phyloP scores from a whole-genome alignment of 2,888 invertebrate genomes.

The Zhengitettix transpicula region DNA sequence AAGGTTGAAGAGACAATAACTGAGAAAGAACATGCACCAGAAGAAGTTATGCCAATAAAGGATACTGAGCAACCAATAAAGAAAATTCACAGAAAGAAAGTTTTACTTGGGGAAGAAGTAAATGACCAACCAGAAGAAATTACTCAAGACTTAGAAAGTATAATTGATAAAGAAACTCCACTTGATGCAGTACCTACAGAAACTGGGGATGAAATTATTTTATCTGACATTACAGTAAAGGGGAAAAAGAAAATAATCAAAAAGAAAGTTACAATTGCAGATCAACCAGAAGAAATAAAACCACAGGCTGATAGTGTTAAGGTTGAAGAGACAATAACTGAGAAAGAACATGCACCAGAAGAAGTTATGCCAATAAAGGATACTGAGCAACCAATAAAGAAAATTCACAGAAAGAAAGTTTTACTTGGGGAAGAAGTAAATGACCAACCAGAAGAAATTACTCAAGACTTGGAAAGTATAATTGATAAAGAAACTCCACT shows the following conservation, averaged over 20 bases:
- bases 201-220: slow-evolving; percentile 3
- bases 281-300: background rate
- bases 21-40: slow-evolving; percentile 16
- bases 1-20: slow-evolving; percentile 20
- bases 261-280: slow-evolving; percentile 1
- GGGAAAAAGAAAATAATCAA: background rate
- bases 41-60: slow-evolving; percentile 33
- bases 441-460: slow-evolving; percentile 13
- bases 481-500: slow-evolving; percentile 10
- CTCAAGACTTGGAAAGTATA: slow-evolving; percentile 16
- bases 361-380: background rate
- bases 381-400: slow-evolving; percentile 13
- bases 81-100: slow-evolving; percentile 11
- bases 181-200: too few species aligned
- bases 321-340: background rate
- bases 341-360: background rate
- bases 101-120: slow-evolving; percentile 19
- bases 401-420: too few species aligned
- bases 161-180: too few species aligned
- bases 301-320: too few species aligned
- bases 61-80: slow-evolving; percentile 24
- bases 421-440: slow-evolving; percentile 19
- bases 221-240: too few species aligned
- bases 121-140: slow-evolving; percentile 22
- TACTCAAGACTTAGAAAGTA: slow-evolving; percentile 15